Evolutionary conservation across 2,113 vertebrate genomes (phyloP).

Genomic region (Phaethon lepturus): DNA sequence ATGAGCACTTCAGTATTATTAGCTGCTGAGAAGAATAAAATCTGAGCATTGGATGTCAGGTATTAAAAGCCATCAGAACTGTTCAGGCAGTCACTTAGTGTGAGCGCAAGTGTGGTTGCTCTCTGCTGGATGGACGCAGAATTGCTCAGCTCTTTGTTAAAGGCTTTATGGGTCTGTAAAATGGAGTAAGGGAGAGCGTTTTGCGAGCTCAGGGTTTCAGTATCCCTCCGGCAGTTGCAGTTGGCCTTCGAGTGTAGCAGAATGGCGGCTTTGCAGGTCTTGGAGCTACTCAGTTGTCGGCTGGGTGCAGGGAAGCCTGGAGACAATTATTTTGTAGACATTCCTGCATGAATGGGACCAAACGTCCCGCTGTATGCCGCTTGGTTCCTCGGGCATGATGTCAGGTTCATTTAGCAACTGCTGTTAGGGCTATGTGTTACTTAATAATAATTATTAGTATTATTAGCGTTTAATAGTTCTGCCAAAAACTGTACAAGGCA

Average conservation of each 20-base stretch:
- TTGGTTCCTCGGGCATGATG: not conserved
- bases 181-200: not conserved
- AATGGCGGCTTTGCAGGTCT: not conserved
- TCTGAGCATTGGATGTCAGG: not conserved
- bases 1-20: not conserved
- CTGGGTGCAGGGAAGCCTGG: not conserved
- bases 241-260: not conserved
- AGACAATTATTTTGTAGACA: not conserved
- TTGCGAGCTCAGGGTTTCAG: not conserved
- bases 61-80: not conserved
- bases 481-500: not conserved
- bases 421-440: not conserved
- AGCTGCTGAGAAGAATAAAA: not conserved
- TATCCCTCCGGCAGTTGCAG: not conserved
- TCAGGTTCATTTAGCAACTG: slow-evolving; percentile 3
- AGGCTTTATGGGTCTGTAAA: not conserved
- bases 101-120: slow-evolving; percentile 30
- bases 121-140: slow-evolving; percentile 62
- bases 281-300: not conserved
- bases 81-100: not conserved
- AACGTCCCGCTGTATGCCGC: not conserved
- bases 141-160: slow-evolving; percentile 45
- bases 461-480: slow-evolving; percentile 11
- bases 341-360: not conserved
- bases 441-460: slow-evolving; percentile 34